Evolutionary conservation across 2,888 invertebrate species (phyloP).

Genomic region (Melanchra persicariae): DNA sequence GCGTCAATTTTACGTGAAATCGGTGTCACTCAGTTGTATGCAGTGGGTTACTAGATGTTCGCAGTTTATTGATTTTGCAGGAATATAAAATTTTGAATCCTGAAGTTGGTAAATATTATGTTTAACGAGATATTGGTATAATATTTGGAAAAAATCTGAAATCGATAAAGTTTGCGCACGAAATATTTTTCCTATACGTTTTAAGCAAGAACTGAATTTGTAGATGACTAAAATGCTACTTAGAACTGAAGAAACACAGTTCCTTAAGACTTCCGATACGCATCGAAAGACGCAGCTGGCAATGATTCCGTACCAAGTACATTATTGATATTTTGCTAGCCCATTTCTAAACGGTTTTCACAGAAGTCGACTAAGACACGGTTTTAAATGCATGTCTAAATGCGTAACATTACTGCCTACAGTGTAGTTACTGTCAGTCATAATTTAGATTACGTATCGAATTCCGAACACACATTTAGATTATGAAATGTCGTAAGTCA

Average conservation of each 20-base stretch:
- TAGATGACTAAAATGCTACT: not conserved
- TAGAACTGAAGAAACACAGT: no score
- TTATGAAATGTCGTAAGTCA: slow-evolving; percentile 47
- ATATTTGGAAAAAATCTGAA: not conserved
- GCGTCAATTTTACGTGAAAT: slow-evolving; percentile 25
- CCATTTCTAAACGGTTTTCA: slow-evolving; percentile 42
- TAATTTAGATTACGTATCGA: slow-evolving; percentile 58
- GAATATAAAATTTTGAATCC: not conserved
- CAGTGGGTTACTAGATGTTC: not conserved
- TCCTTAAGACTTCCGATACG: slow-evolving; percentile 11
- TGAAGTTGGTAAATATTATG: not conserved
- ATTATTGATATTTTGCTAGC: slow-evolving; percentile 44
- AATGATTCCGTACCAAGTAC: slow-evolving; percentile 3
- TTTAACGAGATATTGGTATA: not conserved
- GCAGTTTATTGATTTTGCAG: not conserved
- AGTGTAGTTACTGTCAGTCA: slow-evolving; percentile 54
- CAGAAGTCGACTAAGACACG: slow-evolving; percentile 33
- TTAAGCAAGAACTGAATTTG: not conserved
- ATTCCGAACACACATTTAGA: slow-evolving; percentile 45
- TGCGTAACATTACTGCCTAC: slow-evolving; percentile 44
- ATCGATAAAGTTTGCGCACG: not conserved
- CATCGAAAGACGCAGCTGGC: slow-evolving; percentile 34
- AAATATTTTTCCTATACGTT: not conserved
- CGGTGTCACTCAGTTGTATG: slow-evolving; percentile 2
- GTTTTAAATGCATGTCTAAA: slow-evolving; percentile 52